phyloP scores from a whole-genome alignment of 2,888 invertebrate genomes.

The Myathropa florea region DNA sequence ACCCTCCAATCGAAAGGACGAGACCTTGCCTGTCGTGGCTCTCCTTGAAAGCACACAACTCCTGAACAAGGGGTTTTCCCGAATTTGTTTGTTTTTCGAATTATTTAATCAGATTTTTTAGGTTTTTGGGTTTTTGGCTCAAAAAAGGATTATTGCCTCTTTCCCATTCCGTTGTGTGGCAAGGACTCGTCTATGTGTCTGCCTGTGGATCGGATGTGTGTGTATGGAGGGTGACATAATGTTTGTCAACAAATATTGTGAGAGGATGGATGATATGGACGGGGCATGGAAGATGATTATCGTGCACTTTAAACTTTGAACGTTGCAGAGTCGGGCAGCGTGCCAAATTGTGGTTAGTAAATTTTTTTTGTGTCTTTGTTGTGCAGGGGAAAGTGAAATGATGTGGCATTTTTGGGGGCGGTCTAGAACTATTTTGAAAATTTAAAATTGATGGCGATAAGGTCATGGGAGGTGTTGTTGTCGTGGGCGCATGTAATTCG shows the following conservation, averaged over 20 bases:
- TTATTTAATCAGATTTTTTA: conserved; percentile 48
- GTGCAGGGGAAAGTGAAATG: conserved; percentile 38
- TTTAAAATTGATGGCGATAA: conserved; percentile 23
- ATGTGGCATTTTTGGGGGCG: conserved; percentile 11
- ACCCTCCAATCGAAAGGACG: neutral
- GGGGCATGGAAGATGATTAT: conserved; percentile 40
- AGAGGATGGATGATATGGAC: conserved; percentile 36
- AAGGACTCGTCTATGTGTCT: neutral
- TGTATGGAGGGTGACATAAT: conserved; percentile 43
- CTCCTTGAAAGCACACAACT: neutral
- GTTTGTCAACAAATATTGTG: conserved; percentile 62
- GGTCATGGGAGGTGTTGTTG: neutral
- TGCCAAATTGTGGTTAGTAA: conserved; percentile 31
- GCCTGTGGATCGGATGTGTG: neutral
- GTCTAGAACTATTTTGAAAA: conserved; percentile 25
- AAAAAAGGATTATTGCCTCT: conserved; percentile 36
- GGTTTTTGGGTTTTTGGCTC: conserved; percentile 29
- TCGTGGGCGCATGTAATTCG: neutral
- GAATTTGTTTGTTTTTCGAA: conserved; percentile 50
- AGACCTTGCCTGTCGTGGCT: neutral
- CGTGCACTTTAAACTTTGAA: conserved; percentile 57
- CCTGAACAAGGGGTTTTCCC: conserved; percentile 41
- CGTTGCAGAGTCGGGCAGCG: conserved; percentile 31
- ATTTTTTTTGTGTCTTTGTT: neutral
- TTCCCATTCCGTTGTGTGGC: neutral